Base-by-base conservation (phyloP, 2,888 invertebrate genomes). In the Blera fallax region DNA sequence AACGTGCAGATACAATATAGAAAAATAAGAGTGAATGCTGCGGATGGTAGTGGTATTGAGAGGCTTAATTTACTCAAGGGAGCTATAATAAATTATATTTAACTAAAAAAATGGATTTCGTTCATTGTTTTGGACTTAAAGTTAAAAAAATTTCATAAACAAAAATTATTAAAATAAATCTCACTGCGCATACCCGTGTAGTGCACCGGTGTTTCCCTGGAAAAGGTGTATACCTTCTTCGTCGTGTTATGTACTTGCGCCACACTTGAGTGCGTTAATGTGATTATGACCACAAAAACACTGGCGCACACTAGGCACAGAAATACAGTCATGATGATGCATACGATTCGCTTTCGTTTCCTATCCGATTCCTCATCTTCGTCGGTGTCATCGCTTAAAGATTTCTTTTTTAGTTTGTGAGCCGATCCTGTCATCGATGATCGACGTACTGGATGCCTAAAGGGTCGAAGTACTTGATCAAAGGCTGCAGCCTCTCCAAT, bases 261-360 rank as follows among this genome's bases (percentile, higher is more conserved):
- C 89, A 94, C 94, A 88, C 94, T 94, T 92, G 95, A 94, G 93
- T 95, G 95, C 56, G 95, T 96, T 90, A 96, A 93, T 73, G 96
- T 96, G 89, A 96, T 94, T 90, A 96, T 94, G 90, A 96, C 96
- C 89, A 95, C 95, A 89, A 96, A 94, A 87, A 96, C 94, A 89
- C 96, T 95, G 80, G 96, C 95, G 89, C 95, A 93, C 88, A 95
- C 94, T 89, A 96, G 93, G 91, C 96, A 95, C 91, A 95, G 93
- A 92, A 96, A 96, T 37, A 95, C 95, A 37, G 94, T 95, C 87
- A 95, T 94, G 80, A 96, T 94, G 89, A 95, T 94, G 89, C 94
- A 95, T 64, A 95, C 95, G 88, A 96, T 94, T 88, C 94, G 94
- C 79, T 95, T 94, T 87, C 96, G 93, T 84, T 95, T 94, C 60